These are phyloP conservation scores for Theretra japonica DNA, from an alignment of 2,888 invertebrate genomes.

Conservation along the genomic window DNA sequence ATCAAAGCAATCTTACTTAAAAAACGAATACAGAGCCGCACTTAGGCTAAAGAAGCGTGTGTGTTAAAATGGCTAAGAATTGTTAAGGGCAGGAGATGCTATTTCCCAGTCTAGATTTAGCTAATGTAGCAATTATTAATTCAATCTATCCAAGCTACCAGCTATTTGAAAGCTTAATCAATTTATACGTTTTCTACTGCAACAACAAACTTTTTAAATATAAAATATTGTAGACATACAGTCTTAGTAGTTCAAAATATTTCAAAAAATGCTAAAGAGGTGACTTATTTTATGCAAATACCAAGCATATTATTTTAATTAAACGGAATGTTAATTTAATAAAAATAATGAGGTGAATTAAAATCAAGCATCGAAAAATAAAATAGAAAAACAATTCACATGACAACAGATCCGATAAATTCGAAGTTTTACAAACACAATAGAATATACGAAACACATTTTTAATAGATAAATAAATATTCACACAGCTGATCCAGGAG, in stretches of 20 bases:
- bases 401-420: background rate
- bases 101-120: background rate
- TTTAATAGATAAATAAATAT: background rate
- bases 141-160: background rate
- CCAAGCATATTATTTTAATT: background rate
- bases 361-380: background rate
- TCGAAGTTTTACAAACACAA: background rate
- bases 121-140: too few species aligned
- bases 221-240: background rate
- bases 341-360: conserved; percentile 1
- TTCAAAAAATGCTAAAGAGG: background rate
- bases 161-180: background rate
- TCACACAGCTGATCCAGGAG: background rate
- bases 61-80: background rate
- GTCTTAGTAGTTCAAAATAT: background rate
- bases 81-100: background rate
- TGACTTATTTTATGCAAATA: background rate
- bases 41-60: background rate
- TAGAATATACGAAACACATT: background rate
- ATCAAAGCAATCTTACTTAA: background rate
- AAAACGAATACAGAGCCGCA: background rate
- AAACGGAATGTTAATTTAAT: conserved; percentile 14
- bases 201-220: background rate
- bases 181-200: background rate
- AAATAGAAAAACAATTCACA: background rate